Evolutionary conservation across 2,797 vertebrate genomes (phyloP), one percentile per base, ranked within the genome.

Genomic region (Labeo calbasu): DNA sequence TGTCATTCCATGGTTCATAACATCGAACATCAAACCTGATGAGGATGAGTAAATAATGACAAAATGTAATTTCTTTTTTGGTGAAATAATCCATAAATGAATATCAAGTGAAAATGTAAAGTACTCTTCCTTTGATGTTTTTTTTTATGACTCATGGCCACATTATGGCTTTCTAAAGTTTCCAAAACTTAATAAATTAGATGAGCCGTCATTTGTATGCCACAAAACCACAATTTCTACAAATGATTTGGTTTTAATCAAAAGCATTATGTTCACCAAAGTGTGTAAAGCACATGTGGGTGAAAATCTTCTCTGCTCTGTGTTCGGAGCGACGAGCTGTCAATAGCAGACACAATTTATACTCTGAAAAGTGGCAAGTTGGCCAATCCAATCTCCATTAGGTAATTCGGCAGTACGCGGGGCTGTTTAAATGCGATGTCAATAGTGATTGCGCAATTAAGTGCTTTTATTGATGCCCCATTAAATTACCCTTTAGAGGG

Each of bases 361-460:
- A 93, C 94, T 87, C 84, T 88, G 88, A 90, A 94, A 91, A 91
- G 91, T 91, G 79, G 92, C 94, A 95, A 94, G 93, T 94, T 91
- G 93, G 95, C 94, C 93, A 92, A 94, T 95, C 94, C 92, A 93
- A 94, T 94, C 94, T 96, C 95, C 95, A 96, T 97, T 96, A 96
- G 92, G 94, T 94, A 90, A 92, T 95, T 95, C 94, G 94, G 94
- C 94, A 95, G 95, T 97, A 96, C 94, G 94, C 93, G 89, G 93
- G 95, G 93, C 95, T 96, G 95, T 97, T 97, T 96, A 97, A 96
- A 96, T 95, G 94, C 92, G 93, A 91, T 95, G 96, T 96, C 96
- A 95, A 96, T 96, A 96, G 94, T 95, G 93, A 95, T 96, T 97
- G 95, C 93, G 93, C 96, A 97, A 97, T 97, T 96, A 97, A 96